Conservation (phyloP, 1,140 invertebrate genomes). For the Hylyphantes graminicola region DNA sequence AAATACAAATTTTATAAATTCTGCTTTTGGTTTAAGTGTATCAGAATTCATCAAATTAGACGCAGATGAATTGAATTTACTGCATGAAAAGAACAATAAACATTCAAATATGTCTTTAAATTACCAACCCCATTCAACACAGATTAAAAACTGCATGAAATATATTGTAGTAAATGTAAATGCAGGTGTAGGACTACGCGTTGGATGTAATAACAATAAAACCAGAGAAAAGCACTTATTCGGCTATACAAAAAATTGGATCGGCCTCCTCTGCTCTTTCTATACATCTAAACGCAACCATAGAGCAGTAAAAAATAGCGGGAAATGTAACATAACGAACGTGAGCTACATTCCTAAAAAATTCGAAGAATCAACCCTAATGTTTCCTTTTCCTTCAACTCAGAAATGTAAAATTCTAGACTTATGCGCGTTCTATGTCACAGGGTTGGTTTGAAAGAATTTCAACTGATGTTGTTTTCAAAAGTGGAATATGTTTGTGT, state of each 20-base stretch:
- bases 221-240: constrained; percentile 5
- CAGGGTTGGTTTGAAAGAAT: too few species aligned
- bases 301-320: not conserved
- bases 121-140: constrained; percentile 6
- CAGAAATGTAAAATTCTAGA: constrained; percentile 51
- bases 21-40: too few species aligned
- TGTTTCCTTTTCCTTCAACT: constrained; percentile 1
- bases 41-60: too few species aligned
- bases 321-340: constrained; percentile 22
- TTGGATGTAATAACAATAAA: constrained; percentile 39
- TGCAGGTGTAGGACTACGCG: not conserved
- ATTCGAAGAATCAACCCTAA: not conserved
- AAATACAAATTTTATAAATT: too few species aligned
- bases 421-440: constrained; percentile 20
- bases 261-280: not conserved
- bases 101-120: constrained; percentile 48
- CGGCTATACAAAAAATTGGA: constrained; percentile 29
- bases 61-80: not conserved
- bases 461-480: too few species aligned
- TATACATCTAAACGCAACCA: constrained; percentile 50
- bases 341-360: constrained; percentile 14
- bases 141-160: constrained; percentile 12
- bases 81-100: constrained; percentile 21
- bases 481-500: too few species aligned
- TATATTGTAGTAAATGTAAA: too few species aligned